Conservation (phyloP, 2,797 vertebrate species). For the Chelonia mydas region DNA sequence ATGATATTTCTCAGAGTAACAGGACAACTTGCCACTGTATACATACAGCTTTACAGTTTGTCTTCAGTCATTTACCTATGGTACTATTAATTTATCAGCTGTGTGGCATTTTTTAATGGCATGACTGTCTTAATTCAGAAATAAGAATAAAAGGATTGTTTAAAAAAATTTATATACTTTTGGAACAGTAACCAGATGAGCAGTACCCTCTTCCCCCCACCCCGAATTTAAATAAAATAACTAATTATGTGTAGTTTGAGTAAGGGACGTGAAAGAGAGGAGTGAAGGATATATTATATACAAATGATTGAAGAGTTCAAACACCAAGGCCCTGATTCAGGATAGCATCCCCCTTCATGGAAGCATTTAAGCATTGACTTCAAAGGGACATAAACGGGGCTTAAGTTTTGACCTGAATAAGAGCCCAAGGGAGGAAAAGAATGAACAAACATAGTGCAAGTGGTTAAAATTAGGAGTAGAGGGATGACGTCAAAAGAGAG, state of each 20-base stretch:
- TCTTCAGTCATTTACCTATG: not conserved
- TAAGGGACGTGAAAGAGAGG: not conserved
- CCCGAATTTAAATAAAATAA: not conserved
- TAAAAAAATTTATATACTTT: not conserved
- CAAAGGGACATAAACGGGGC: not conserved
- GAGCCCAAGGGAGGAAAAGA: not conserved
- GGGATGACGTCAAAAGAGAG: not conserved
- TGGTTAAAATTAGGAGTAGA: not conserved
- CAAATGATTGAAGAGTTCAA: not conserved
- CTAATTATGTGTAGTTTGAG: not conserved
- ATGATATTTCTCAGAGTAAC: slow-evolving; percentile 16
- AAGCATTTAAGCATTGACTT: not conserved
- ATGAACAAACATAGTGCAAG: not conserved
- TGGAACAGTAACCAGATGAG: not conserved
- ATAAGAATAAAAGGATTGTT: not conserved
- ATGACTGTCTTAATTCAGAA: not conserved
- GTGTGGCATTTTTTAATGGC: not conserved
- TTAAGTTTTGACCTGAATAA: not conserved
- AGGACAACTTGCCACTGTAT: not conserved
- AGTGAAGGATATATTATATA: not conserved
- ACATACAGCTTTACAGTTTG: not conserved
- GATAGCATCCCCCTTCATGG: not conserved
- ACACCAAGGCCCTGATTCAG: not conserved
- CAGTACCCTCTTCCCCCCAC: not conserved
- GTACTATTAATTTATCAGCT: not conserved